These are phyloP conservation scores for Cosmopolites sordidus DNA, from an alignment of 2,888 invertebrate genomes.

Conservation along the genomic window DNA sequence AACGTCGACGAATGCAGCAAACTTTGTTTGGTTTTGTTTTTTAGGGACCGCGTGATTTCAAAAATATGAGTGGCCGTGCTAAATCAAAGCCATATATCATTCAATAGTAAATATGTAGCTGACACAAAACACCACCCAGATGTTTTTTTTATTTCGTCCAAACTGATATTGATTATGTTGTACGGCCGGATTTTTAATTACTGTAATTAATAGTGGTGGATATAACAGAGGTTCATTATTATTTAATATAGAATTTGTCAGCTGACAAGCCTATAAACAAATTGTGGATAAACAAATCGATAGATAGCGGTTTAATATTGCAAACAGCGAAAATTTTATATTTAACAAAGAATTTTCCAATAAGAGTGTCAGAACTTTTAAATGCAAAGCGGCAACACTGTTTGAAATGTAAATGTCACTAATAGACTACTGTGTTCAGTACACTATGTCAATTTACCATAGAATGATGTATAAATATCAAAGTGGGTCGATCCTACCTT, in stretches of 20 bases:
- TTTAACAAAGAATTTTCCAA: no score
- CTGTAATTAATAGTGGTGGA: constrained; percentile 9
- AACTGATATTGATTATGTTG: constrained; percentile 12
- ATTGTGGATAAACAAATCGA: constrained; percentile 2
- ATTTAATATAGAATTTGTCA: constrained; percentile 7
- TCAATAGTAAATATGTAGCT: constrained; percentile 10
- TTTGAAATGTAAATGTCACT: no score
- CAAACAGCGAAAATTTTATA: no score
- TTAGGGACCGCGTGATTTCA: not conserved
- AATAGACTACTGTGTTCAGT: no score
- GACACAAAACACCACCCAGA: constrained; percentile 6
- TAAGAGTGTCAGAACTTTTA: no score
- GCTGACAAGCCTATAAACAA: constrained; percentile 4
- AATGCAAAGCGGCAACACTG: no score
- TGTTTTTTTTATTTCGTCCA: constrained; percentile 3
- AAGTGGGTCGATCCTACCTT: no score
- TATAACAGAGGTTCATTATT: constrained; percentile 9
- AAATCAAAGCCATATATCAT: constrained; percentile 11
- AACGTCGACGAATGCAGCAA: no score
- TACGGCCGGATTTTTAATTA: constrained; percentile 6
- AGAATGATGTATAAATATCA: no score
- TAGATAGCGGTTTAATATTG: no score
- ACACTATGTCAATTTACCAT: no score
- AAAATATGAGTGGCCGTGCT: not conserved
- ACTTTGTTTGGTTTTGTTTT: no score